A percentile compares a stretch with the other conserved stretches of the same genome.
These are phyloP conservation scores for Rhinolophus sinicus DNA, from an alignment of 2,113 vertebrate genomes.

Conservation along the genomic window DNA sequence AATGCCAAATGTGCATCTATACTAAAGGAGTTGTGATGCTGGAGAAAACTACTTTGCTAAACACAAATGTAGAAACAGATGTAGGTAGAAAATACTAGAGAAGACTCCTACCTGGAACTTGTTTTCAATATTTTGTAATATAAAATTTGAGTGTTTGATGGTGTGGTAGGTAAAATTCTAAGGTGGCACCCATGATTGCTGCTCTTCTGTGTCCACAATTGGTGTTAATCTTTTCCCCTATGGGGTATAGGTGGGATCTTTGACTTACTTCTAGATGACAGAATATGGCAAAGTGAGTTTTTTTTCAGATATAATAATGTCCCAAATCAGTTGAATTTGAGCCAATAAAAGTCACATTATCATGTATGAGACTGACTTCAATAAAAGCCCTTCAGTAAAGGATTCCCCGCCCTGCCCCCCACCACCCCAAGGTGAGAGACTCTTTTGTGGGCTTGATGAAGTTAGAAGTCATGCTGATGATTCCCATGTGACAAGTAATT, in stretches of 20 bases:
- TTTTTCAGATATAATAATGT: neutral
- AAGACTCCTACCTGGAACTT: neutral
- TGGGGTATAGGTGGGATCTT: neutral
- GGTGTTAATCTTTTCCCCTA: neutral
- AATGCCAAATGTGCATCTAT: neutral
- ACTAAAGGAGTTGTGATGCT: neutral
- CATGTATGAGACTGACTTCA: neutral
- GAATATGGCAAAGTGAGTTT: neutral
- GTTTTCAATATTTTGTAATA: neutral
- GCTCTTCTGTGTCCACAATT: neutral
- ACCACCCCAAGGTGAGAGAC: neutral
- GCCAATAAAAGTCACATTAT: neutral
- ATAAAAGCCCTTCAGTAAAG: neutral
- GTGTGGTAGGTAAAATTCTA: neutral
- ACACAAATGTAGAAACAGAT: neutral
- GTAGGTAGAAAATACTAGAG: neutral
- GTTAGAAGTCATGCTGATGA: neutral
- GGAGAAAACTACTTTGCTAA: neutral
- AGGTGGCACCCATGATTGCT: neutral
- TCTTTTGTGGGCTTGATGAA: neutral
- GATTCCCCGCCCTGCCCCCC: no score
- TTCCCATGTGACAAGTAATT: neutral
- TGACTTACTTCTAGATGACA: neutral
- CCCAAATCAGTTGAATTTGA: neutral
- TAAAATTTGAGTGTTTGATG: neutral